Base-by-base conservation (phyloP, 2,797 vertebrate species). In the Benthosema pterotum region DNA sequence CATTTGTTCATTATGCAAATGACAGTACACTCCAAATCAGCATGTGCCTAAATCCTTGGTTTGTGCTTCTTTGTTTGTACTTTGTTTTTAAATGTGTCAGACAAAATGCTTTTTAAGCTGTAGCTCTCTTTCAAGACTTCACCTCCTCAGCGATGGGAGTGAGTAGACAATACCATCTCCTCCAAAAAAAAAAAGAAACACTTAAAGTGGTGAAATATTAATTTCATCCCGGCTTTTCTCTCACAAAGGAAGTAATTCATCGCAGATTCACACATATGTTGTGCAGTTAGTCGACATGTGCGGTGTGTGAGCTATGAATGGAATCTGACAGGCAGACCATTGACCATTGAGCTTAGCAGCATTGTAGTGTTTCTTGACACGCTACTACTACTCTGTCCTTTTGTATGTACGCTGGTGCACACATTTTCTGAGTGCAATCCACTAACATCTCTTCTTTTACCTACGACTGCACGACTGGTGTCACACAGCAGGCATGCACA, bases 11-110 rank as follows among this genome's bases (percentile, higher is more conserved):
- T 63, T 60, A 57, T 69, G 25, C 65, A 22, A 55, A 68, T 67
- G n/a, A 12, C 22, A 52, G 45, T 3, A 25, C 22, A 25, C 22
- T 72, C 64, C 58, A 72, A 88, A 84, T 79, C 75, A 71, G 68
- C 77, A 63, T 72, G 71, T 60, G 74, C 77, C 76, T 84, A 87
- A 88, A 51, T 67, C 79, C 87, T 86, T 88, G 78, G 84, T 90
- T 80, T 85, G 75, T 76, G 82, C 66, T 11, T 62, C 83, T 89
- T 83, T 22, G 22, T 22, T 22, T 22, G 22, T 22, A 22, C 22
- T 22, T 22, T 22, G n/a, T n/a, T n/a, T n/a, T n/a, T n/a, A n/a
- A 83, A 86, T 85, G 86, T 84, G 72, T 75, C 69, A 79, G 80
- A 89, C 80, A 82, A 79, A 69, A 83, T 69, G 63, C 72, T 78